phyloP scores from a whole-genome alignment of 2,888 invertebrate genomes.

The Diarsia brunnea region DNA sequence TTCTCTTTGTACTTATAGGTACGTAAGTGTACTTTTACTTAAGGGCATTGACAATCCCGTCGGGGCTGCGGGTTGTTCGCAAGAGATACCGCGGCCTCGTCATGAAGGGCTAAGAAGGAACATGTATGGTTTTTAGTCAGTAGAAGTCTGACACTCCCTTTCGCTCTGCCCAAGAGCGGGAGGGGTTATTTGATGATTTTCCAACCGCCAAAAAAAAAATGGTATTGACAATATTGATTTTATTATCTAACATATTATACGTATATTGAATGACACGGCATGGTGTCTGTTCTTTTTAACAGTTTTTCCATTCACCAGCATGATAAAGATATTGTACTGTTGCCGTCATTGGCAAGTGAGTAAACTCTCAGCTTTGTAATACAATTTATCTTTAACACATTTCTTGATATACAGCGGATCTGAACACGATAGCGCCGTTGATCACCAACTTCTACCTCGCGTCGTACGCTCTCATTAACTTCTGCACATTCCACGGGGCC shows the following conservation, averaged over 20 bases:
- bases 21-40: slow-evolving; percentile 84
- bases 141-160: too few relatives aligned
- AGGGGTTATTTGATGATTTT: too few relatives aligned
- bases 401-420: slow-evolving; percentile 90
- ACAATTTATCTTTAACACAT: neutral
- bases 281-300: neutral
- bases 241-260: neutral
- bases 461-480: slow-evolving; percentile 98
- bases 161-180: too few relatives aligned
- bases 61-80: too few relatives aligned
- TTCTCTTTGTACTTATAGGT: slow-evolving; percentile 96
- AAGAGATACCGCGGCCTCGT: too few relatives aligned
- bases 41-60: neutral
- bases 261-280: neutral
- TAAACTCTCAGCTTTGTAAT: too few relatives aligned
- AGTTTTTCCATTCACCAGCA: neutral
- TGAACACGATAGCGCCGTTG: slow-evolving; percentile 97
- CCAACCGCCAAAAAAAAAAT: too few relatives aligned
- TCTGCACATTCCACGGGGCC: slow-evolving; percentile 98
- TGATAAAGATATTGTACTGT: neutral
- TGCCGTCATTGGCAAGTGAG: neutral
- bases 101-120: too few relatives aligned
- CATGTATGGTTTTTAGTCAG: too few relatives aligned
- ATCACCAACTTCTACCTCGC: slow-evolving; percentile 98
- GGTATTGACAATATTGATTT: neutral